A percentile compares a stretch with the other conserved stretches of the same genome.
phyloP scores from a whole-genome alignment of 2,888 invertebrate species.

The Eupelmus urozonus region DNA sequence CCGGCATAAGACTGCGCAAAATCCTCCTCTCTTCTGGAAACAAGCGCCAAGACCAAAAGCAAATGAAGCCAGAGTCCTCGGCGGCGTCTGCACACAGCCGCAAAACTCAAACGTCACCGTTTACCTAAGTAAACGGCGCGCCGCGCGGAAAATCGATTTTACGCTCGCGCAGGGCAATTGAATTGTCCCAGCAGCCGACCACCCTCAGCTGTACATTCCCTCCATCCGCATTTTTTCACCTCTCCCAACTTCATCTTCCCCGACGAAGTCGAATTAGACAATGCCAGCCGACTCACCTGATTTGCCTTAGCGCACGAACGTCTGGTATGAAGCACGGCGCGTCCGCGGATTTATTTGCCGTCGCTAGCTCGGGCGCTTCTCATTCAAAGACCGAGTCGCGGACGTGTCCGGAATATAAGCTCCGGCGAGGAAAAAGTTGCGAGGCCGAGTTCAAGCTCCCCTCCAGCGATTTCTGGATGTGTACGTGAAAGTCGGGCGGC shows the following conservation, averaged over 20 bases:
- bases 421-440: slow-evolving; percentile 9
- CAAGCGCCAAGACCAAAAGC: background rate
- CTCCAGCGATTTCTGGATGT: slow-evolving; percentile 21
- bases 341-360: slow-evolving; percentile 43
- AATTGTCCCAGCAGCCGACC: slow-evolving; percentile 10
- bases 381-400: slow-evolving; percentile 27
- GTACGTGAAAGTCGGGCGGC: slow-evolving; percentile 2
- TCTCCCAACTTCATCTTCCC: background rate
- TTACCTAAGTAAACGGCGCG: slow-evolving; percentile 47
- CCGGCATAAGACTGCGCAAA: too few species aligned
- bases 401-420: slow-evolving; percentile 47
- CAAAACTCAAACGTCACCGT: slow-evolving; percentile 33
- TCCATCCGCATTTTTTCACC: background rate
- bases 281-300: background rate
- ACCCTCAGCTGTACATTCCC: background rate
- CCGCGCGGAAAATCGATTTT: slow-evolving; percentile 35
- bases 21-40: background rate
- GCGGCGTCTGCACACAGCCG: too few species aligned
- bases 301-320: background rate
- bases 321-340: background rate
- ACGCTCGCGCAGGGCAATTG: slow-evolving; percentile 31
- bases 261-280: slow-evolving; percentile 12
- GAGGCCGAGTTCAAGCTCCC: too few species aligned
- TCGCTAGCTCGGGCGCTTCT: slow-evolving; percentile 32
- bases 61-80: background rate